Percentiles rank a stretch among this genome's conserved stretches.
Conservation (phyloP, 2,797 vertebrate genomes). For the Micrastur ruficollis region DNA sequence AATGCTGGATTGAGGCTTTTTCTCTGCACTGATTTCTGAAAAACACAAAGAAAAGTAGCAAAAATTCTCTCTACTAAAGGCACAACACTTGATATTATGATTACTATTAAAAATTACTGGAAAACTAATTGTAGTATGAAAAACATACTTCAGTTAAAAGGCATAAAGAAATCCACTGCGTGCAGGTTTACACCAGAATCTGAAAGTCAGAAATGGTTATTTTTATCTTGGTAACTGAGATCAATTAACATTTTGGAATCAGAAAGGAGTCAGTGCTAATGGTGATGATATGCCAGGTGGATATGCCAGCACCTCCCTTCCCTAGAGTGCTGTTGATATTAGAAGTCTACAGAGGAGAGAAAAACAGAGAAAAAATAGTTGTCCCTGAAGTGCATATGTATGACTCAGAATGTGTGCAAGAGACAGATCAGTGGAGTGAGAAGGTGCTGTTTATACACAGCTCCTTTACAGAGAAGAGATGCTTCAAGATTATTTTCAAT, state of each 20-base stretch:
- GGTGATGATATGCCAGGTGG: background rate
- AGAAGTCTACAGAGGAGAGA: background rate
- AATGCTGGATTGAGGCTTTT: background rate
- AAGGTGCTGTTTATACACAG: background rate
- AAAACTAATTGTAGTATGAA: background rate
- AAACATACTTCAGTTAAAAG: background rate
- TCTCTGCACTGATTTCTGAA: background rate
- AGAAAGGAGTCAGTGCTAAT: background rate
- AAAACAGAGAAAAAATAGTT: background rate
- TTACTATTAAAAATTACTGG: background rate
- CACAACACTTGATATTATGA: background rate
- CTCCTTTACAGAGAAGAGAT: background rate
- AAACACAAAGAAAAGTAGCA: background rate
- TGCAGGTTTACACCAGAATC: background rate
- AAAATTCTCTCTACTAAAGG: background rate
- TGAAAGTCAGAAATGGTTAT: background rate
- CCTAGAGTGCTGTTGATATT: background rate
- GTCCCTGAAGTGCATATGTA: background rate
- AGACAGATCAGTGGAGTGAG: background rate
- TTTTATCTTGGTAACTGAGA: background rate
- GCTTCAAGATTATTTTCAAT: background rate
- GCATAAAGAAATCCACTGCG: background rate
- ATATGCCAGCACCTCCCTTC: background rate
- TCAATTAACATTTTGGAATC: background rate
- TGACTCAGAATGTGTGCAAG: slow-evolving; percentile 19